phyloP scores from a whole-genome alignment of 35 echinoderm and acorn worm genomes.

The Diadema setosum region DNA sequence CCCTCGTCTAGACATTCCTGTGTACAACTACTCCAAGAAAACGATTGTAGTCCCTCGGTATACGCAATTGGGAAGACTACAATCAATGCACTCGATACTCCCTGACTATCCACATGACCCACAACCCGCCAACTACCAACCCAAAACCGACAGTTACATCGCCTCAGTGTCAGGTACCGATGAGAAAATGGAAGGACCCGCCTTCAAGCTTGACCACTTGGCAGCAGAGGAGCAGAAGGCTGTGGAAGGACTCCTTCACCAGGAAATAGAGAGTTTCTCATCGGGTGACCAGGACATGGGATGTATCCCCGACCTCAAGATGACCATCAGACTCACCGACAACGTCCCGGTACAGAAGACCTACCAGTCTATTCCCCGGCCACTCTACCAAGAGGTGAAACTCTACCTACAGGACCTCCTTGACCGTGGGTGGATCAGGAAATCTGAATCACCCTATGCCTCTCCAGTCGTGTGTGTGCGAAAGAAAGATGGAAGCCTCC shows the following conservation, averaged over 20 bases:
- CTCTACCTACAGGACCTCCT: conserved; percentile 34
- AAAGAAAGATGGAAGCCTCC: conserved; percentile 22
- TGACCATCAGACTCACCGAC: conserved; percentile 14
- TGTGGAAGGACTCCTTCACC: conserved; percentile 38
- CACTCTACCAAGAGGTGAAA: conserved; percentile 35
- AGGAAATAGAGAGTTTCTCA: conserved; percentile 47
- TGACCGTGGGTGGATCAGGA: conserved; percentile 21
- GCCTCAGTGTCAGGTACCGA: too few species aligned
- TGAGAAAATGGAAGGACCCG: too few species aligned
- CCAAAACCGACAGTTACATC: too few species aligned
- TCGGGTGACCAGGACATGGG: conserved; percentile 57
- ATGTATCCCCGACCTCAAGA: not conserved
- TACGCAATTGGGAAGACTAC: too few species aligned
- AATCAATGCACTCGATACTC: too few species aligned
- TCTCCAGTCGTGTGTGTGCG: conserved; percentile 30
- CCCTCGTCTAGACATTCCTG: too few species aligned
- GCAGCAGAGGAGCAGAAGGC: too few species aligned
- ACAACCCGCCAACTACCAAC: too few species aligned
- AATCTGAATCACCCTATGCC: conserved; percentile 30
- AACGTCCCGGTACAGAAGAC: conserved; percentile 26
- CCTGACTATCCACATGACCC: too few species aligned
- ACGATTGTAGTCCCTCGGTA: too few species aligned
- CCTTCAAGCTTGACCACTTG: too few species aligned
- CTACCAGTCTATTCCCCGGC: conserved; percentile 38
- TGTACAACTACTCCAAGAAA: too few species aligned